phyloP scores from a whole-genome alignment of 2,888 invertebrate genomes.

The Melanchra persicariae region DNA sequence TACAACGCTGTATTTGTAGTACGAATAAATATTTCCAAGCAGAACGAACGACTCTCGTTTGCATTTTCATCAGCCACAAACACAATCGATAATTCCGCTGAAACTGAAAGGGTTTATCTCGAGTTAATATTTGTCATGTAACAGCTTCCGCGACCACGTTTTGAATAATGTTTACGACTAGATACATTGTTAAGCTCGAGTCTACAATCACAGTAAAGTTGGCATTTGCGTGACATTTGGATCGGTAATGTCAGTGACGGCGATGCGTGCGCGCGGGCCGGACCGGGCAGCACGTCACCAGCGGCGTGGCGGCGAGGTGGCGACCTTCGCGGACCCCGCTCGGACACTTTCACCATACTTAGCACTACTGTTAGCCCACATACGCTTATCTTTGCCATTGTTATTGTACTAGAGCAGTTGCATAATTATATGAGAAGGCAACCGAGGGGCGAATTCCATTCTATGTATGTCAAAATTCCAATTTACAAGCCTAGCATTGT shows the following conservation, averaged over 20 bases:
- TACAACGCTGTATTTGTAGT: background rate
- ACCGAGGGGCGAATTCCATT: slow-evolving; percentile 60
- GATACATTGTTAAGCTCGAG: slow-evolving; percentile 28
- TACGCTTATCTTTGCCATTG: slow-evolving; percentile 79
- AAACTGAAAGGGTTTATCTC: slow-evolving; percentile 20
- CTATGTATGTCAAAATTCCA: slow-evolving; percentile 53
- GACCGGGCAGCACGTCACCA: slow-evolving; percentile 50
- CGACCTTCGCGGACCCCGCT: slow-evolving; percentile 79
- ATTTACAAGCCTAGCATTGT: slow-evolving; percentile 40
- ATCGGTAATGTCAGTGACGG: slow-evolving; percentile 74
- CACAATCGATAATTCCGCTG: background rate
- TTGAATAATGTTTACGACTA: slow-evolving; percentile 35
- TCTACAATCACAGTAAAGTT: slow-evolving; percentile 70
- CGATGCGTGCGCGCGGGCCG: slow-evolving; percentile 65
- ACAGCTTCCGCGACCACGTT: slow-evolving; percentile 37
- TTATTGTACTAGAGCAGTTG: slow-evolving; percentile 76
- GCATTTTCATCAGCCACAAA: slow-evolving; percentile 2
- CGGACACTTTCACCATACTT: slow-evolving; percentile 83
- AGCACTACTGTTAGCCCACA: slow-evolving; percentile 79
- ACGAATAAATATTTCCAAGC: background rate
- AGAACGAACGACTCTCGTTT: background rate
- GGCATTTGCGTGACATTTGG: slow-evolving; percentile 86
- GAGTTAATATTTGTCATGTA: slow-evolving; percentile 15
- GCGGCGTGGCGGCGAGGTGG: slow-evolving; percentile 55
- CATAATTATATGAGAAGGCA: slow-evolving; percentile 70